phyloP scores from a whole-genome alignment of 1,140 invertebrate species.

The Tetraneura akinire region DNA sequence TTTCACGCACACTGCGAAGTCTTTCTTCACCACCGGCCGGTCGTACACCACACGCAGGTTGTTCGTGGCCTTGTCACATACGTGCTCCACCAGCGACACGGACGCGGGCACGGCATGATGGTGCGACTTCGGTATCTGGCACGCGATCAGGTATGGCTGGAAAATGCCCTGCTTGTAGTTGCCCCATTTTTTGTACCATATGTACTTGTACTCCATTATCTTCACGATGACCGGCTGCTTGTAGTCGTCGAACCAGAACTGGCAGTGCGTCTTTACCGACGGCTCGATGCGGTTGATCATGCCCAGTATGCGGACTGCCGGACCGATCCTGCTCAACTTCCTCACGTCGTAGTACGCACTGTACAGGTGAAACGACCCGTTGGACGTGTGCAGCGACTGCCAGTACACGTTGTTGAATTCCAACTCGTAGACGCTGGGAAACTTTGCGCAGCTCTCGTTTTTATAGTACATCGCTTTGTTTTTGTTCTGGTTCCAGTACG shows the following conservation, averaged over 20 bases:
- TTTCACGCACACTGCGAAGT: constrained; percentile 94
- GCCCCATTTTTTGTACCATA: constrained; percentile 93
- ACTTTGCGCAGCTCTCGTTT: constrained; percentile 75
- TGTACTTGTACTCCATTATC: constrained; percentile 86
- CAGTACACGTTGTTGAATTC: constrained; percentile 91
- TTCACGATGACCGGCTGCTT: constrained; percentile 78
- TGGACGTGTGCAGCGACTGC: constrained; percentile 77
- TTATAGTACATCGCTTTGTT: constrained; percentile 72
- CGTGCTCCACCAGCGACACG: constrained; percentile 81
- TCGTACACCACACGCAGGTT: constrained; percentile 86
- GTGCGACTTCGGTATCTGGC: constrained; percentile 76
- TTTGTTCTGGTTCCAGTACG: constrained; percentile 78
- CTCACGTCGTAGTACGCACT: constrained; percentile 86
- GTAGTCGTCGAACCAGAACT: constrained; percentile 86
- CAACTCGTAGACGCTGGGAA: constrained; percentile 82
- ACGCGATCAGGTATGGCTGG: constrained; percentile 88
- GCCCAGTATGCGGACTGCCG: constrained; percentile 80
- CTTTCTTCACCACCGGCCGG: constrained; percentile 68
- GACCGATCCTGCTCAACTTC: constrained; percentile 73
- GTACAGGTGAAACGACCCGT: constrained; percentile 83
- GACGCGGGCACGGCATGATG: constrained; percentile 76
- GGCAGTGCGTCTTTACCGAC: constrained; percentile 78
- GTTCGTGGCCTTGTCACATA: constrained; percentile 82
- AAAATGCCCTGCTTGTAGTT: constrained; percentile 90
- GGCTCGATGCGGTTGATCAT: constrained; percentile 90